Evolutionary conservation across 2,113 vertebrate genomes (phyloP).

Genomic region (Scolopax mira): DNA sequence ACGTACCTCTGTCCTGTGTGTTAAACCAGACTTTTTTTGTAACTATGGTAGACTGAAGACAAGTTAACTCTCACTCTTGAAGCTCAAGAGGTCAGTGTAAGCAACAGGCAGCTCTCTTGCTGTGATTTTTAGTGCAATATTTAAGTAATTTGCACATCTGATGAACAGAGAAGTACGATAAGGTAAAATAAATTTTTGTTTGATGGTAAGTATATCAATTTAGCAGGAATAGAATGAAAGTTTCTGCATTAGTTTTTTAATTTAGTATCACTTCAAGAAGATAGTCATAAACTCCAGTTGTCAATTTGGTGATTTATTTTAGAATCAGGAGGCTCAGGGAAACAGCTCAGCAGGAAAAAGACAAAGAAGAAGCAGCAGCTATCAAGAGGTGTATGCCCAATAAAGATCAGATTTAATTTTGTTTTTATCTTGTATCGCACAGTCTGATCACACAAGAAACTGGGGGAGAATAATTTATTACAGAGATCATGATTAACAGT

Average conservation of each 20-base stretch:
- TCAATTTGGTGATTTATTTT: slow-evolving; percentile 22
- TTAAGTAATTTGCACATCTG: slow-evolving; percentile 30
- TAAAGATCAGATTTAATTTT: slow-evolving; percentile 37
- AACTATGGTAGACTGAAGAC: neutral
- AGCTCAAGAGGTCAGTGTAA: slow-evolving; percentile 17
- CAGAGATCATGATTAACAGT: slow-evolving; percentile 42
- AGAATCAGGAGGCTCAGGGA: slow-evolving; percentile 12
- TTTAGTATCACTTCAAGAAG: slow-evolving; percentile 20
- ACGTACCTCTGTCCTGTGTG: neutral
- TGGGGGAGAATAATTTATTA: slow-evolving; percentile 35
- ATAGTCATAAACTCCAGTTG: neutral
- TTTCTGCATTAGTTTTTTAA: neutral
- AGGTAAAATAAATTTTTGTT: slow-evolving; percentile 8
- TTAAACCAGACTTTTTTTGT: slow-evolving; percentile 23
- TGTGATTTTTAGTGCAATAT: slow-evolving; percentile 39
- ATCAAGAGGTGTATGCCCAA: slow-evolving; percentile 50
- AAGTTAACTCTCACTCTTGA: slow-evolving; percentile 15
- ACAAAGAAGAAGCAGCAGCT: slow-evolving; percentile 48
- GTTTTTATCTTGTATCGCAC: slow-evolving; percentile 15
- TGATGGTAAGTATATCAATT: neutral
- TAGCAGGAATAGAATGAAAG: neutral
- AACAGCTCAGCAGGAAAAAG: slow-evolving; percentile 43
- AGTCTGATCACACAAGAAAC: slow-evolving; percentile 52
- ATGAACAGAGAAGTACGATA: slow-evolving; percentile 18
- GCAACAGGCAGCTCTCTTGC: neutral